phyloP scores from a whole-genome alignment of 2,888 invertebrate genomes.

The Deroplatys truncata region DNA sequence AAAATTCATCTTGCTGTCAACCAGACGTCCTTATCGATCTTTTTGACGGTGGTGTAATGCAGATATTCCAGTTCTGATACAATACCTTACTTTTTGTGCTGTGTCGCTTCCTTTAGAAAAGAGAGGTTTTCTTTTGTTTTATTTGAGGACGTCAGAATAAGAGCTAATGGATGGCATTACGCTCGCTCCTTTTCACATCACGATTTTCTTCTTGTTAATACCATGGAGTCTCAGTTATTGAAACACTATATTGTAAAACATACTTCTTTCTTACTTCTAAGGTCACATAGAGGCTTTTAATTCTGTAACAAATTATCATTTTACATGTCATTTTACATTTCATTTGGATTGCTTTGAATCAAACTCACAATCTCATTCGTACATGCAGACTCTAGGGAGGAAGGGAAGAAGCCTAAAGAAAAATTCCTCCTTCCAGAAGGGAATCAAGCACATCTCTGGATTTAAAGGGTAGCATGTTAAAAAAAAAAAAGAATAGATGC shows the following conservation, averaged over 20 bases:
- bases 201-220: background rate
- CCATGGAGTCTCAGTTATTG: background rate
- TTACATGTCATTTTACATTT: too few species aligned
- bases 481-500: too few species aligned
- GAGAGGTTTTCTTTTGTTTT: background rate
- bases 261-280: too few species aligned
- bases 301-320: too few species aligned
- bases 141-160: background rate
- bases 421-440: too few species aligned
- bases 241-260: background rate
- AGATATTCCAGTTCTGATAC: background rate
- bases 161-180: background rate
- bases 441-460: too few species aligned
- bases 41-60: background rate
- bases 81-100: background rate
- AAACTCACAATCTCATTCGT: too few species aligned
- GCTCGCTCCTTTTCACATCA: background rate
- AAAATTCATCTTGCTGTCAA: background rate
- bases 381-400: too few species aligned
- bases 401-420: too few species aligned
- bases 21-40: background rate
- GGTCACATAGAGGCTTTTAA: too few species aligned
- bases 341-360: too few species aligned
- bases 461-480: too few species aligned
- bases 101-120: background rate